These are phyloP conservation scores for Clarias macrocephalus DNA, from an alignment of 2,113 vertebrate species.

Conservation along the genomic window DNA sequence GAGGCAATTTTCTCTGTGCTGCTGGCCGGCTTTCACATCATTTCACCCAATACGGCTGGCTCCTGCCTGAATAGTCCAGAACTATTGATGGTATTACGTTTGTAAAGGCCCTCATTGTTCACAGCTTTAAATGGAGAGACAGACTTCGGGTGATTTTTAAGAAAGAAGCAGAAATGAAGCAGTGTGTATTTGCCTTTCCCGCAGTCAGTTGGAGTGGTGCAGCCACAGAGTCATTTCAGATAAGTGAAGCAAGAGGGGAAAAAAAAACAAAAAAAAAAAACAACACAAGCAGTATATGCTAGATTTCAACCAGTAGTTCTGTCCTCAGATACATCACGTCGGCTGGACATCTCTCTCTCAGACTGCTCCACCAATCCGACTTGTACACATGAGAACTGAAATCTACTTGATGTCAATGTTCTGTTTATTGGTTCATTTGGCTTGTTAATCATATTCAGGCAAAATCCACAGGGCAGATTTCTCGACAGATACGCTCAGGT, in stretches of 20 bases:
- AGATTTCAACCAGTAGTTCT: constrained; percentile 10
- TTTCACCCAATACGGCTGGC: constrained; percentile 37
- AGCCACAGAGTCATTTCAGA: constrained; percentile 18
- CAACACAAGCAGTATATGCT: neutral
- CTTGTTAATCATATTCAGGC: constrained; percentile 88
- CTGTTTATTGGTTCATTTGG: constrained; percentile 78
- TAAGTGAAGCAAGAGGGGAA: constrained; percentile 7
- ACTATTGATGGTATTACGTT: constrained; percentile 34
- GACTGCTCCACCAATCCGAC: constrained; percentile 21
- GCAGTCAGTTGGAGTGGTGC: neutral
- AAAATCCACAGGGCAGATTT: constrained; percentile 84
- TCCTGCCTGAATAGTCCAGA: constrained; percentile 34
- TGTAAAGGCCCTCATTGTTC: constrained; percentile 31
- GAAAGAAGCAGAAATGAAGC: constrained; percentile 20
- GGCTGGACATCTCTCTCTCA: constrained; percentile 29
- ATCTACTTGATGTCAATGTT: constrained; percentile 69
- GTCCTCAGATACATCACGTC: constrained; percentile 17
- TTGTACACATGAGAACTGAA: constrained; percentile 32
- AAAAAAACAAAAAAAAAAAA: neutral
- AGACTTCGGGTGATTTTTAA: constrained; percentile 33
- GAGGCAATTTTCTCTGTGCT: constrained; percentile 61
- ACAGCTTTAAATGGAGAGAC: constrained; percentile 33
- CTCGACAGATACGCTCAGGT: constrained; percentile 53
- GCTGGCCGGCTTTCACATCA: constrained; percentile 54
- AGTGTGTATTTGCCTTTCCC: constrained; percentile 17